Percentiles rank a stretch among this genome's conserved stretches.
phyloP scores from a whole-genome alignment of 2,888 invertebrate species.

The Tipula unca region DNA sequence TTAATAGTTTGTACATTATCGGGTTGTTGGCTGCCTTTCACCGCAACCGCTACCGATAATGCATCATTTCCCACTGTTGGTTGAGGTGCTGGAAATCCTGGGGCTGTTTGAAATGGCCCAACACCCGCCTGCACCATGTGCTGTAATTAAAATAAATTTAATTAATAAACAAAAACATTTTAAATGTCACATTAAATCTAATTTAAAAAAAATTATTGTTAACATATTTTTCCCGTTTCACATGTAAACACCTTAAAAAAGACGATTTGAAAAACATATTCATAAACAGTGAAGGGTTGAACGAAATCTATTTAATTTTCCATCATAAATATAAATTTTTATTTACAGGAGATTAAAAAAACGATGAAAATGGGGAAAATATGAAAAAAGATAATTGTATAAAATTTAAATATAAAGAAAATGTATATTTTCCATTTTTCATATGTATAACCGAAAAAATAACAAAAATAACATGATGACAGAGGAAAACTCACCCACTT shows the following conservation, averaged over 20 bases:
- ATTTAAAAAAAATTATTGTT: neutral
- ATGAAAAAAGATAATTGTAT: neutral
- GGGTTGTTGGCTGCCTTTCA: constrained; percentile 30
- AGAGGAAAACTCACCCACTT: neutral
- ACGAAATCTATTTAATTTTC: neutral
- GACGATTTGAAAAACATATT: neutral
- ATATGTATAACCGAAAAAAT: neutral
- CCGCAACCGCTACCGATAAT: constrained; percentile 34
- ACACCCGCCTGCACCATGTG: constrained; percentile 43
- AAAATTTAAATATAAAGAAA: neutral
- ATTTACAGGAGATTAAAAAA: neutral
- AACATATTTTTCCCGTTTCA: neutral
- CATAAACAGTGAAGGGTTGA: neutral
- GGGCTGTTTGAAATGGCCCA: constrained; percentile 39
- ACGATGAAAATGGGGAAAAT: neutral
- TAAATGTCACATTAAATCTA: neutral
- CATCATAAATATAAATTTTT: neutral
- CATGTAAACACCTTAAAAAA: neutral
- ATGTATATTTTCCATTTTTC: neutral
- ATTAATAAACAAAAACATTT: neutral
- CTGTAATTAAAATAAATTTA: constrained; percentile 30
- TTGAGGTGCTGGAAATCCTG: constrained; percentile 39
- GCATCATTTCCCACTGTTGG: constrained; percentile 36
- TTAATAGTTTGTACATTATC: constrained; percentile 36
- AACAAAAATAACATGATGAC: neutral